Percentiles rank a stretch among this genome's conserved stretches.
phyloP scores from a whole-genome alignment of 2,113 vertebrate species.

The Pollachius pollachius region DNA sequence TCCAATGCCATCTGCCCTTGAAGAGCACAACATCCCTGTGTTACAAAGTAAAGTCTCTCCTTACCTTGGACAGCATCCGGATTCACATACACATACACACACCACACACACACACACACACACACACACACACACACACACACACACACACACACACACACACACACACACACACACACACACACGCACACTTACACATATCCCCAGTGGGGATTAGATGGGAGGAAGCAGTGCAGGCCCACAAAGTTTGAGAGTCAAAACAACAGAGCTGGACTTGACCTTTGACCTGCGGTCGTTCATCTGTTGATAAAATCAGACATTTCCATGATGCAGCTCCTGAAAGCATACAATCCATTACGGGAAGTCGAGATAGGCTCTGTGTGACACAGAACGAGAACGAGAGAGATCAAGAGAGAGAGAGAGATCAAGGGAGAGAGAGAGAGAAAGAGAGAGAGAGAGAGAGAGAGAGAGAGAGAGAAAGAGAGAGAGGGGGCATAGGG shows the following conservation, averaged over 20 bases:
- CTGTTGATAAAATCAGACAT: constrained; percentile 61
- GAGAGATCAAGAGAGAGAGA: not conserved
- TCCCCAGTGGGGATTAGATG: constrained; percentile 56
- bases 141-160: constrained; percentile 1
- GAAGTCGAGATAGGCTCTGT: constrained; percentile 20
- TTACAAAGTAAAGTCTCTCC: constrained; percentile 33
- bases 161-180: constrained; percentile 21
- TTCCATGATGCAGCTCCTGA: constrained; percentile 30
- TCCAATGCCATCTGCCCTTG: constrained; percentile 48
- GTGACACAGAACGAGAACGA: constrained; percentile 23
- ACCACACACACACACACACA: not conserved
- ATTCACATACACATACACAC: not conserved
- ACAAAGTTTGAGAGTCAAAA: constrained; percentile 58
- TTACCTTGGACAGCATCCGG: not conserved
- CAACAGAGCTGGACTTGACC: constrained; percentile 64
- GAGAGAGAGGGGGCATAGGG: constrained; percentile 8
- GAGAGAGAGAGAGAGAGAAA: too few relatives aligned
- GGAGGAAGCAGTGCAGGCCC: constrained; percentile 56
- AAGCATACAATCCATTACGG: constrained; percentile 40
- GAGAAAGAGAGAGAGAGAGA: too few relatives aligned
- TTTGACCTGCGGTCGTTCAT: constrained; percentile 62
- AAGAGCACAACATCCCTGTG: constrained; percentile 36
- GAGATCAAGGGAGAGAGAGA: not conserved
- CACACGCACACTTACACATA: constrained; percentile 16
- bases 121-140: constrained; percentile 7